Evolutionary conservation across 2,888 invertebrate genomes (phyloP).

Genomic region (Pseudoips prasinana): DNA sequence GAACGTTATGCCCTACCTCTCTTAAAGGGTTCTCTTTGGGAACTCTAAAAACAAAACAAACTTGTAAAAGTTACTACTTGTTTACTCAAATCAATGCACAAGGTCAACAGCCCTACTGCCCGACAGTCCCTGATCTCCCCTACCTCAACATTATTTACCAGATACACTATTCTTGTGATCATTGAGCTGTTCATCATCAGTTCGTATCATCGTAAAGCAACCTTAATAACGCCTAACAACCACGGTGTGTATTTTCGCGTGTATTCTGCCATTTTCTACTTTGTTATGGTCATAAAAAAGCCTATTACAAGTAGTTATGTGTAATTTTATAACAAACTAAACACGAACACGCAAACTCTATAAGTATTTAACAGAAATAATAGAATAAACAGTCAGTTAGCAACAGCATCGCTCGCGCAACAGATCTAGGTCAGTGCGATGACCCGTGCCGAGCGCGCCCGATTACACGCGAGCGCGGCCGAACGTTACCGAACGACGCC

Average conservation of each 20-base stretch:
- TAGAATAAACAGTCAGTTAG: constrained; percentile 32
- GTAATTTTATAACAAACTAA: constrained; percentile 40
- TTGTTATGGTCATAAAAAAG: constrained; percentile 37
- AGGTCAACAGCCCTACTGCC: too few relatives aligned
- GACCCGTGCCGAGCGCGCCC: constrained; percentile 46
- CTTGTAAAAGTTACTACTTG: too few relatives aligned
- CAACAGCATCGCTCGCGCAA: constrained; percentile 35
- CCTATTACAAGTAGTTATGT: constrained; percentile 29
- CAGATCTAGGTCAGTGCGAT: constrained; percentile 58
- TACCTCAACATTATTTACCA: too few relatives aligned
- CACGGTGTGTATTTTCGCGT: constrained; percentile 28
- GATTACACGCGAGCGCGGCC: constrained; percentile 30
- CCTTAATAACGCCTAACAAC: constrained; percentile 17
- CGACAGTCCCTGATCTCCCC: too few relatives aligned
- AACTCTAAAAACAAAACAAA: too few relatives aligned
- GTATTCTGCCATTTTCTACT: constrained; percentile 27
- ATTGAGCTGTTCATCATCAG: too few relatives aligned
- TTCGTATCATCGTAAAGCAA: constrained; percentile 5
- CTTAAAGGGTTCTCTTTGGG: too few relatives aligned
- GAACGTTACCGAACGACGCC: constrained; percentile 23
- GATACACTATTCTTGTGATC: too few relatives aligned
- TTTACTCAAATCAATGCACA: too few relatives aligned
- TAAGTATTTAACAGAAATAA: constrained; percentile 30
- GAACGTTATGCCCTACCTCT: too few relatives aligned
- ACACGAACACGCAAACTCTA: constrained; percentile 29